Base-by-base conservation (phyloP, 1,140 invertebrate species). In the Ectropis grisescens region DNA sequence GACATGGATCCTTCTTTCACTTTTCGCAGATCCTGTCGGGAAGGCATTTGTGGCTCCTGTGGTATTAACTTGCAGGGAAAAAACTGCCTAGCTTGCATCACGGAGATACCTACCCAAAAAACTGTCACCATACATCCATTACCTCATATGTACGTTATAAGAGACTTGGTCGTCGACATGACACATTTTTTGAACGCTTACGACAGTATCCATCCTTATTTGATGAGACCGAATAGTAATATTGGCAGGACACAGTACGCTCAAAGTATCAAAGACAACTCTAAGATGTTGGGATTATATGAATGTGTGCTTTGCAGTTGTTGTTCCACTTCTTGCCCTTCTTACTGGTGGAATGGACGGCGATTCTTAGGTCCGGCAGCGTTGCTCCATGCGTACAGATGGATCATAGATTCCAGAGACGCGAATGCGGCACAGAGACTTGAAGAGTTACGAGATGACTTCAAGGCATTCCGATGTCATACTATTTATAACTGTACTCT, bases 11-110 rank as follows among this genome's bases (percentile, higher is more conserved):
- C 93, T 1, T 91, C 92, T 0, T 72, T 97, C 23, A 90, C 91
- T 6, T 97, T 94, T 62, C 80, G 93, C 35, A 82, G 90, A 52
- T 95, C 93, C 0, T 96, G 93, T 51, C 85, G 93, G 11, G 94
- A 96, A 82, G 91, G 93, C 24, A 96, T 97, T 58, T 97, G 95
- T 65, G 95, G 95, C 2, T 94, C 92, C 9, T 97, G 94, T 75
- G 87, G 91, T 1, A 92, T 97, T 88, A 96, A 96, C 62, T 92
- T 97, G 56, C 89, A 91, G 61, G 94, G 95, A 11, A 71, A 85
- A 0, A 97, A 97, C 66, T 93, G 90, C 19, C 83, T 97, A 23
- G 93, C 95, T 30, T 97, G 95, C 62, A 89, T 93, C 52, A 91
- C 67, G 1, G 37, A 47, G 9, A 65, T 67, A 11, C 68, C 71